Evolutionary conservation across 1,140 invertebrate genomes (phyloP), one percentile per base, ranked within the genome.

Genomic region (Sinella curviseta): DNA sequence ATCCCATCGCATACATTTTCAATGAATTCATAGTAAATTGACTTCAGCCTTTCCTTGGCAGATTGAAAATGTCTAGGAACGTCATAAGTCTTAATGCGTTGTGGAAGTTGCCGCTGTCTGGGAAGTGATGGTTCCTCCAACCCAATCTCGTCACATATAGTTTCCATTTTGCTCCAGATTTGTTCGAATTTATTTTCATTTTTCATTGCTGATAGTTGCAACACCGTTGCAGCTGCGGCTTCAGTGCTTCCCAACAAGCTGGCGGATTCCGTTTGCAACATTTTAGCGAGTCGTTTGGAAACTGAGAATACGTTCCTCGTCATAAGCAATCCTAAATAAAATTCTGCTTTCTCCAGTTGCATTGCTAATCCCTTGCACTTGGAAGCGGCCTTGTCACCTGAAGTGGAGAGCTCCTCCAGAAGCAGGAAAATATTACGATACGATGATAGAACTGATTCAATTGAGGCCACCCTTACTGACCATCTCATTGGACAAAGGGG

Each of bases 401-500:
- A 48, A 4, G 39, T 48, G 4, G 39, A 48, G 4, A 48, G 4
- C 4, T 48, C 39, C 4, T 48, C 39, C 4, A 48, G 39, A 17
- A 48, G 39, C 4, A 4, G 39, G 4, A 48, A 8, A 48, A 48
- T 8, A 48, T 17, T 48, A 8, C 17, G 4, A 48, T 48, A 48
- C 39, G 39, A 48, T 17, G 4, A 17, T 17, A 48, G 39, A 17
- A 48, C 17, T 48, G 39, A 33, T 17, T 74, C 34, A 28, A 74
- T 28, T 4, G 30, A 34, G 8, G 12, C 17, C 17, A 74, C 34
- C 8, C 70, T 28, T 16, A 74, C 70, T 8, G 26, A 34, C 70
- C 70, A 74, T 24, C 70, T 28, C 24, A 30, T 74, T 4, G 70
- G 70, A 36, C 70, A 74, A 12, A 74, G 39, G 17, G 39, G 39